Percentiles rank a stretch among this genome's conserved stretches.
These are phyloP conservation scores for Pandemis heparana DNA, from an alignment of 2,888 invertebrate genomes.

Conservation along the genomic window DNA sequence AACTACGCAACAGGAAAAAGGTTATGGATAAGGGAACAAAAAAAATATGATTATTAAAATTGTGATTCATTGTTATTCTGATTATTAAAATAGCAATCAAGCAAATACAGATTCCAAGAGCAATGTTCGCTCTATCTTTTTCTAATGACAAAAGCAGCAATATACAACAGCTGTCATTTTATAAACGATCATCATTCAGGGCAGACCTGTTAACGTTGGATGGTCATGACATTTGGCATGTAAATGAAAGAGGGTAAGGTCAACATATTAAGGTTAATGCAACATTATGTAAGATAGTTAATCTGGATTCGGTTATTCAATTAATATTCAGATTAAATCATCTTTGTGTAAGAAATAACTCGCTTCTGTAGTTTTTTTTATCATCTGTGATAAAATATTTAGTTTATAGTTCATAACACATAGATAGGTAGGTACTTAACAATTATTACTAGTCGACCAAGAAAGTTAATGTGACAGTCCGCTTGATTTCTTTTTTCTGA, in stretches of 20 bases:
- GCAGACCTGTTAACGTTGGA: constrained; percentile 18
- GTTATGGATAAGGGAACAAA: too few species aligned
- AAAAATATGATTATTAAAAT: too few species aligned
- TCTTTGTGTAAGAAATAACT: background rate
- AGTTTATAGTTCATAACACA: too few species aligned
- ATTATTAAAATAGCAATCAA: too few species aligned
- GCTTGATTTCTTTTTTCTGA: too few species aligned
- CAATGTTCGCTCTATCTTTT: background rate
- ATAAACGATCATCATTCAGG: constrained; percentile 20
- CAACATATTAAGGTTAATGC: constrained; percentile 9
- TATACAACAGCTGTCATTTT: constrained; percentile 15
- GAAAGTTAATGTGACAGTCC: too few species aligned
- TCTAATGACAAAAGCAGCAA: constrained; percentile 8
- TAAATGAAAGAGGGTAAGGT: constrained; percentile 17
- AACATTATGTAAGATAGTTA: background rate
- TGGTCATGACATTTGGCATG: constrained; percentile 37
- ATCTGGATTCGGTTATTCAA: background rate
- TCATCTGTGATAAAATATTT: too few species aligned
- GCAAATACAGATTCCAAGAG: background rate
- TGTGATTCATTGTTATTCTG: too few species aligned
- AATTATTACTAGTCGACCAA: too few species aligned
- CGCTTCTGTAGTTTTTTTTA: too few species aligned
- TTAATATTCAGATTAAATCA: background rate
- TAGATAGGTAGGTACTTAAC: too few species aligned
- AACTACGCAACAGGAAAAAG: too few species aligned